Conservation (phyloP, 2,888 invertebrate species). For the Herminia tarsipennalis region DNA sequence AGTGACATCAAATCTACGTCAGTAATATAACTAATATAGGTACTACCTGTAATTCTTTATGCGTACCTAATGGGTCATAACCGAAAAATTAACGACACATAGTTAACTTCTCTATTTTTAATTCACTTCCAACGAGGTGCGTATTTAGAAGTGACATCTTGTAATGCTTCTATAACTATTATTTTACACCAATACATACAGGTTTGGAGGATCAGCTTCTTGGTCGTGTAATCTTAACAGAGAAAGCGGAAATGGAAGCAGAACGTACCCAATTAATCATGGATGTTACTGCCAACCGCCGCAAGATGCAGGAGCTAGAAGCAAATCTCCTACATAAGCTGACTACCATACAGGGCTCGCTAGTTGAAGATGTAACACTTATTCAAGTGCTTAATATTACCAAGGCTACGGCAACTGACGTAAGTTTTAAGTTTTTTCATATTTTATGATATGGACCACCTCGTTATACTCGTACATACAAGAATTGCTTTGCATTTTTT, state of each 20-base stretch:
- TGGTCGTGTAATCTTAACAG: conserved; percentile 93
- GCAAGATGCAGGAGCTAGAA: conserved; percentile 94
- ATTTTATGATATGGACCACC: too few relatives aligned
- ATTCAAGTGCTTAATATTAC: conserved; percentile 93
- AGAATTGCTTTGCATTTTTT: neutral
- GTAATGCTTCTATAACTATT: too few relatives aligned
- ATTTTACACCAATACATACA: neutral
- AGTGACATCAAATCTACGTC: too few relatives aligned
- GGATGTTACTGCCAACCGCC: conserved; percentile 92
- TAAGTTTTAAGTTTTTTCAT: conserved; percentile 28
- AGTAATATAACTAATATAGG: too few relatives aligned
- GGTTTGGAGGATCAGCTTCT: conserved; percentile 94
- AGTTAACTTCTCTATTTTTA: too few relatives aligned
- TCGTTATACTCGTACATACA: neutral
- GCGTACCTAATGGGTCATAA: too few relatives aligned
- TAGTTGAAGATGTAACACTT: conserved; percentile 95
- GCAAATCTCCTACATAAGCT: conserved; percentile 93
- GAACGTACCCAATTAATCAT: conserved; percentile 92
- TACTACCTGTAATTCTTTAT: too few relatives aligned
- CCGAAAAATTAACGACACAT: too few relatives aligned
- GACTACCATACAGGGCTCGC: conserved; percentile 93
- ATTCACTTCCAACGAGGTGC: too few relatives aligned
- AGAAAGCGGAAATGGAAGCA: conserved; percentile 93
- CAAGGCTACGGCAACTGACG: conserved; percentile 92
- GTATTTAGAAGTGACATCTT: too few relatives aligned